phyloP scores from a whole-genome alignment of 2,888 invertebrate species.

The Brassicogethes aeneus region DNA sequence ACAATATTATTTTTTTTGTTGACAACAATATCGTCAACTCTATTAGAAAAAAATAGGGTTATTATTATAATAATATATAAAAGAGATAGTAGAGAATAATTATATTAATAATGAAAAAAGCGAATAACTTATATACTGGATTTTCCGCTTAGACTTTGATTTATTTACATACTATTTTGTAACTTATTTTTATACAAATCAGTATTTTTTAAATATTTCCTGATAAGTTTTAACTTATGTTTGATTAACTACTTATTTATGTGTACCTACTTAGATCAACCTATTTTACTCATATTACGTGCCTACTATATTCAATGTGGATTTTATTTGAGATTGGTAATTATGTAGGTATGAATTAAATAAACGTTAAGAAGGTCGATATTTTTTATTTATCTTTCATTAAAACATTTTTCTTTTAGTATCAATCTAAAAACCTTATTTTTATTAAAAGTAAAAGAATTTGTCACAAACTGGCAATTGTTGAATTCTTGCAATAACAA shows the following conservation, averaged over 20 bases:
- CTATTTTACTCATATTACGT: too few species aligned
- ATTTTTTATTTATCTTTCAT: too few species aligned
- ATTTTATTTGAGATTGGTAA: too few species aligned
- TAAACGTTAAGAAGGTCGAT: too few species aligned
- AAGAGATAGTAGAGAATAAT: constrained; percentile 28
- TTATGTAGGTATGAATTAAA: too few species aligned
- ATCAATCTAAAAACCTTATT: not conserved
- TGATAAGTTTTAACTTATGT: too few species aligned
- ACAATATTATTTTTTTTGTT: not conserved
- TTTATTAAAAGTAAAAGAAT: not conserved
- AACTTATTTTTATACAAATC: not conserved
- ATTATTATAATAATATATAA: constrained; percentile 12
- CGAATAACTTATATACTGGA: too few species aligned
- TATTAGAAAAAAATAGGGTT: not conserved
- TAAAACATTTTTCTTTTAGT: not conserved
- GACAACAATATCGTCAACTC: not conserved
- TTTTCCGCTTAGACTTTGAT: not conserved
- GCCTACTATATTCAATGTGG: too few species aligned
- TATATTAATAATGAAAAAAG: constrained; percentile 9
- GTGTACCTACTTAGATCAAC: too few species aligned
- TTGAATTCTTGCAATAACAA: not conserved
- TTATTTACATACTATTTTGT: not conserved
- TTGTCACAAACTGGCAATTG: not conserved
- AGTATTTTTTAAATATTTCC: not conserved
- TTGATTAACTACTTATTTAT: too few species aligned